phyloP scores from a whole-genome alignment of 2,888 invertebrate genomes.

The Cerastis rubricosa region DNA sequence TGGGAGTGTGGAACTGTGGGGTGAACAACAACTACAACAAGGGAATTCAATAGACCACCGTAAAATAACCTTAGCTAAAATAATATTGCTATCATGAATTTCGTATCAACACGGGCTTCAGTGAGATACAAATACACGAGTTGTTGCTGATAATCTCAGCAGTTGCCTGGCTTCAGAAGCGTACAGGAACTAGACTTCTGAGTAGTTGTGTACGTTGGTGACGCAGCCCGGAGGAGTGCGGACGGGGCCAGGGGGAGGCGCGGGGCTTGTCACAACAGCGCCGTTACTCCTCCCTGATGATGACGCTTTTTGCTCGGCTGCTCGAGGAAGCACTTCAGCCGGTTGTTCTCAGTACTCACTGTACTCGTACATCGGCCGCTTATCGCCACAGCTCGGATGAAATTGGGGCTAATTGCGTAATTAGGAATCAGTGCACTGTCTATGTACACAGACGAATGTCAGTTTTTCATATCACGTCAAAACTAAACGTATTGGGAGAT shows the following conservation, averaged over 20 bases:
- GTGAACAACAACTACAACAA: background rate
- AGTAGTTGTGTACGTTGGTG: background rate
- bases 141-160: background rate
- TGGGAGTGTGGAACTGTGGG: background rate
- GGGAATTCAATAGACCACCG: background rate
- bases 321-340: slow-evolving; percentile 16
- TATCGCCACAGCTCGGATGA: slow-evolving; percentile 1
- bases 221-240: background rate
- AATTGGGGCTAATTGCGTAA: slow-evolving; percentile 12
- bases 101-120: background rate
- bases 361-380: background rate
- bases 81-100: background rate
- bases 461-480: background rate
- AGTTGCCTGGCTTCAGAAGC: background rate
- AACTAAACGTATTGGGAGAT: background rate
- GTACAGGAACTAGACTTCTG: background rate
- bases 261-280: slow-evolving; percentile 7
- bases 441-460: background rate
- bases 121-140: background rate
- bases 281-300: slow-evolving; percentile 20
- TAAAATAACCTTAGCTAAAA: background rate
- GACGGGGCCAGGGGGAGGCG: background rate
- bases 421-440: slow-evolving; percentile 1
- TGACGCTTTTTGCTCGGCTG: slow-evolving; percentile 21
- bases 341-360: background rate